Evolutionary conservation across 2,113 vertebrate species (phyloP), one percentile per base, ranked within the genome.

Genomic region (Thinocorus orbignyianus): DNA sequence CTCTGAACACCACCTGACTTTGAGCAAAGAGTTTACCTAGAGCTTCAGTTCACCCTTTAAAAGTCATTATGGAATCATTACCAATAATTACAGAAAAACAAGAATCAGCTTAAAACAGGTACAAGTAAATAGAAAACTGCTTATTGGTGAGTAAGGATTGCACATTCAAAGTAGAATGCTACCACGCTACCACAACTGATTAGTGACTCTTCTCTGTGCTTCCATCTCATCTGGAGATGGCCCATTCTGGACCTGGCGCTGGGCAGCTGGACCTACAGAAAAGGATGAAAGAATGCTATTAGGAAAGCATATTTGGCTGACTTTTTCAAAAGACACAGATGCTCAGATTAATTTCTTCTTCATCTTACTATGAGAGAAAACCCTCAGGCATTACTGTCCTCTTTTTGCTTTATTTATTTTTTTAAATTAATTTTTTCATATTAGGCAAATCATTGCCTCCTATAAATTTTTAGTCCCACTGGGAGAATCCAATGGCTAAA

Each of bases 211-310:
- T 98, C 99, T 99, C 94, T 99, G 99, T 79, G 98, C 98, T 96
- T 99, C 99, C 97, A 97, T 98, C 95, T 99, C 99, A 55, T 99
- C 99, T 51, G 99, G 98, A 79, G 98, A 99, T 18, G 99, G 99
- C 93, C 99, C 99, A 98, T 99, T 99, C 96, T 98, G 98, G 86
- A 98, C 96, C 96, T 99, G 99, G 83, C 99, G 99, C 95, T 99
- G 99, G 93, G 98, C 98, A 90, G 98, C 98, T 95, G 99, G 99
- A 98, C 99, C 99, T 99, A 93, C 17, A 93, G 83, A 89, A 97
- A 86, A 95, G 17, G 64, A 97, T 9, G 85, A 66, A 17, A 80
- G 81, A 44, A 33, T 4, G 7, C 17, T 68, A 62, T 97, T 52
- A 97, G 88, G 2, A 48, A 76, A 78, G n/a, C 17, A 91, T 42